Evolutionary conservation across 2,113 vertebrate species (phyloP).

Genomic region (Myxocyprinus asiaticus): DNA sequence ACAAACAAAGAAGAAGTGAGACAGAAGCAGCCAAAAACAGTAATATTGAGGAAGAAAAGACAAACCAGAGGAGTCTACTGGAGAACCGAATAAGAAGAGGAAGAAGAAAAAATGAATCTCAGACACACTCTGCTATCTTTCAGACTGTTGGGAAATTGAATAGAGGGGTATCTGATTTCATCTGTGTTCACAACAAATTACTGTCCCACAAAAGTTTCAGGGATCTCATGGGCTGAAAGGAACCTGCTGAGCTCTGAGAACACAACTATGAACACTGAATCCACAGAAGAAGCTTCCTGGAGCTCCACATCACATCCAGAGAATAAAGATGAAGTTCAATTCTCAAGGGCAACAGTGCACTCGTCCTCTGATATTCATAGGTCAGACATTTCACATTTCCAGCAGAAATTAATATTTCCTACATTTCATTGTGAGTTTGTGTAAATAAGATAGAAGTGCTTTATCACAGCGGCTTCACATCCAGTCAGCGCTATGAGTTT

Average conservation of each 20-base stretch:
- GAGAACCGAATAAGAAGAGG: background rate
- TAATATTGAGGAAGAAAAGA: background rate
- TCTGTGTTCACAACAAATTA: slow-evolving; percentile 29
- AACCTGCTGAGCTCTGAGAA: slow-evolving; percentile 19
- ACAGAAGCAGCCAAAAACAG: background rate
- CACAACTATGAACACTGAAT: slow-evolving; percentile 8
- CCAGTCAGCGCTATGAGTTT: background rate
- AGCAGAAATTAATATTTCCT: background rate
- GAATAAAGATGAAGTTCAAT: background rate
- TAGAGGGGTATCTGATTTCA: slow-evolving; percentile 32
- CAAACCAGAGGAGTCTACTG: background rate
- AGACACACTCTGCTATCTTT: background rate
- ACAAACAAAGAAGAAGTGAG: background rate
- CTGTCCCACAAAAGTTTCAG: background rate
- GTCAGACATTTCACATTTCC: slow-evolving; percentile 3
- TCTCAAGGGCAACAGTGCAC: background rate
- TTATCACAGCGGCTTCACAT: background rate
- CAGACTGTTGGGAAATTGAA: slow-evolving; percentile 33
- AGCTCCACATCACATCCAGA: background rate
- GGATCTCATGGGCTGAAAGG: background rate
- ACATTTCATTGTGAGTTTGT: background rate
- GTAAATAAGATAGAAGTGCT: background rate
- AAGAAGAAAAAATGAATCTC: background rate
- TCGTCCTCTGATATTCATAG: background rate
- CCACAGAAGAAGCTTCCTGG: background rate